Conservation (phyloP, 2,797 vertebrate genomes). For the Arctocebus calabarensis region DNA sequence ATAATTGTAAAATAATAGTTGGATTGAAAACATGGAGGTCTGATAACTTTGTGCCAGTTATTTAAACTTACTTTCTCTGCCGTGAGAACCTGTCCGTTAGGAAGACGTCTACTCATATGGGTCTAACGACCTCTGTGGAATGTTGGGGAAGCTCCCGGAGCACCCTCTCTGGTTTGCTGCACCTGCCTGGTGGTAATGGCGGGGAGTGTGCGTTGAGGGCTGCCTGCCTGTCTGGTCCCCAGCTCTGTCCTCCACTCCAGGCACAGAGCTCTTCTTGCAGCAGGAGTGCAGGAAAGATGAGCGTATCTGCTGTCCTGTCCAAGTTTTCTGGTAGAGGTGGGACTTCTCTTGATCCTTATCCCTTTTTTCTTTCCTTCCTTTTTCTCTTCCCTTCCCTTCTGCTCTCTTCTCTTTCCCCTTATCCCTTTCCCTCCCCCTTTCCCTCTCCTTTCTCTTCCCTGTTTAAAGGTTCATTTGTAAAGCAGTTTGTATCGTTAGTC, state of each 20-base stretch:
- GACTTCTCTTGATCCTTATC: neutral
- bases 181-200: neutral
- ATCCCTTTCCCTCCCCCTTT: neutral
- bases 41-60: neutral
- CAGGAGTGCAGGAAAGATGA: neutral
- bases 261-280: neutral
- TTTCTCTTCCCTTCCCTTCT: rapidly evolving
- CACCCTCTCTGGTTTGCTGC: neutral
- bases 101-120: neutral
- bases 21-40: neutral
- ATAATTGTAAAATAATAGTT: neutral
- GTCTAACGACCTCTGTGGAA: neutral
- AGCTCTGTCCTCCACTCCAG: neutral
- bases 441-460: too few relatives aligned
- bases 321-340: neutral
- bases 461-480: neutral
- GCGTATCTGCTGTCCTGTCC: neutral
- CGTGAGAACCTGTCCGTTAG: neutral
- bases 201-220: neutral
- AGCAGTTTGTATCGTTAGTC: neutral
- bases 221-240: neutral
- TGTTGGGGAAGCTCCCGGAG: neutral
- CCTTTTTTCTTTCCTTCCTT: neutral
- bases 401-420: too few relatives aligned
- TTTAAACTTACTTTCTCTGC: constrained; percentile 33